These are phyloP conservation scores for Cryptotermes secundus DNA, from an alignment of 1,140 invertebrate species.

Conservation along the genomic window DNA sequence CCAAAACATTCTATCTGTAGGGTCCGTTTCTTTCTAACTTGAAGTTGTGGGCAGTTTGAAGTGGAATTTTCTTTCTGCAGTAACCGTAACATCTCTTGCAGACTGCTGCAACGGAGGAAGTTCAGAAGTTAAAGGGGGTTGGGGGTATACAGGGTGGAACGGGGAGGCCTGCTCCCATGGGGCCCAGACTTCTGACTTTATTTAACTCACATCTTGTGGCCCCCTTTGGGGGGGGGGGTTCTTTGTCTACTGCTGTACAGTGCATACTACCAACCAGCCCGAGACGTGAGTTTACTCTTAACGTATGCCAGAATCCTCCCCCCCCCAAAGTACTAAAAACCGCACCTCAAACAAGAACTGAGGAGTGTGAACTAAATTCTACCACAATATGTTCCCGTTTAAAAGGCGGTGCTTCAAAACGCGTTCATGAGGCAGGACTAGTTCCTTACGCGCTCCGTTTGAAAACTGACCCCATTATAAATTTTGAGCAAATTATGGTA, in stretches of 20 bases:
- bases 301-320: background rate
- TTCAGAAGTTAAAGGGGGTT: background rate
- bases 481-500: background rate
- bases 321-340: background rate
- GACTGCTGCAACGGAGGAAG: background rate
- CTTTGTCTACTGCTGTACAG: background rate
- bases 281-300: background rate
- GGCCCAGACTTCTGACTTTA: background rate
- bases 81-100: background rate
- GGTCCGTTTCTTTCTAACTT: background rate
- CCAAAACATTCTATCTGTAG: background rate
- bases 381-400: background rate
- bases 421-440: background rate
- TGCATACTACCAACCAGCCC: background rate
- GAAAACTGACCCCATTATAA: background rate
- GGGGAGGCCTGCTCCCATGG: background rate
- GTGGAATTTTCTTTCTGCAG: background rate
- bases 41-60: constrained; percentile 11
- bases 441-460: background rate
- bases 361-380: background rate
- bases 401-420: background rate
- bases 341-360: background rate
- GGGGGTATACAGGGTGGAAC: background rate
- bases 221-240: background rate
- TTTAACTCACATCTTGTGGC: background rate